Evolutionary conservation across 2,113 vertebrate genomes (phyloP).

Genomic region (Irena cyanogastra): DNA sequence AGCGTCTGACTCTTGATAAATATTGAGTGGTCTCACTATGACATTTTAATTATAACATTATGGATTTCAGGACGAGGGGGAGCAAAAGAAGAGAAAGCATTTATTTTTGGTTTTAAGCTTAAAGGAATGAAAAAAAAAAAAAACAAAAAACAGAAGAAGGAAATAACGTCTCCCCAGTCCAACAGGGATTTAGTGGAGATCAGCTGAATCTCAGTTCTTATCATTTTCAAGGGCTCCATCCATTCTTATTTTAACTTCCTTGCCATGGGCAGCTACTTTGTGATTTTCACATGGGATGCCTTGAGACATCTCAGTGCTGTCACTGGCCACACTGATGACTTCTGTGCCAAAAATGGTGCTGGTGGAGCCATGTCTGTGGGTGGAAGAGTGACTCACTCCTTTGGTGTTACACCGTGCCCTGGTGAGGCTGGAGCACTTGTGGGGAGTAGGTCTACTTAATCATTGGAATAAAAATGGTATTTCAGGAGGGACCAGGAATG

Average conservation of each 20-base stretch:
- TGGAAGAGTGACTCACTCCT: not conserved
- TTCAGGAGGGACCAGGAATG: not conserved
- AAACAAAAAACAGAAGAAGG: not conserved
- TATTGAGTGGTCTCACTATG: slow-evolving; percentile 48
- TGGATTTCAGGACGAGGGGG: slow-evolving; percentile 45
- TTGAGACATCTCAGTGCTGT: not conserved
- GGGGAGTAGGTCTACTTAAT: not conserved
- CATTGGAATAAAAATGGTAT: not conserved
- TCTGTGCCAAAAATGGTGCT: not conserved
- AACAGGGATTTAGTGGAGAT: not conserved
- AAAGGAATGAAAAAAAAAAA: not conserved
- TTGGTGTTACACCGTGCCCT: not conserved
- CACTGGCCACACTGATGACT: not conserved
- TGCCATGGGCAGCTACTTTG: not conserved
- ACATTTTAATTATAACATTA: slow-evolving; percentile 67
- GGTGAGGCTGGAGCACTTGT: not conserved
- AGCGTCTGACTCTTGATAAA: slow-evolving; percentile 23
- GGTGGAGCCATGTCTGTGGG: not conserved
- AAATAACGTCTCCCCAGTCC: not conserved
- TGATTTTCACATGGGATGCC: not conserved
- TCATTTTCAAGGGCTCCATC: not conserved
- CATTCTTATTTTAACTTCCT: not conserved
- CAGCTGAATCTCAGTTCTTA: not conserved
- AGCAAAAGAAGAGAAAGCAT: slow-evolving; percentile 16
- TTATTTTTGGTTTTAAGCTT: not conserved